A percentile compares a stretch with the other conserved stretches of the same genome.
These are phyloP conservation scores for Bergia puertoricense DNA, from an alignment of 92 coral and sea anemone genomes.

Conservation along the genomic window DNA sequence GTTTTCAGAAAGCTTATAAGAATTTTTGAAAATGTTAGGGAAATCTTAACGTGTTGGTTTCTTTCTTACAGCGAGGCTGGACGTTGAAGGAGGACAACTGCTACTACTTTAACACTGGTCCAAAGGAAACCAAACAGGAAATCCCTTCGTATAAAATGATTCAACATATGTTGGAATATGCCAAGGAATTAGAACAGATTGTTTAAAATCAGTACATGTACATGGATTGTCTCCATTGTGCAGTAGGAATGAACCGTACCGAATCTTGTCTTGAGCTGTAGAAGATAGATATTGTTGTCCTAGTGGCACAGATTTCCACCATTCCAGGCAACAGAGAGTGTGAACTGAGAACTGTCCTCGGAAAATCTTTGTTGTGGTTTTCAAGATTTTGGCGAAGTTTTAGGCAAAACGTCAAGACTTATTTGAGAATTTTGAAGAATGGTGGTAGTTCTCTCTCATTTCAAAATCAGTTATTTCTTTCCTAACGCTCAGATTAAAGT, in stretches of 20 bases:
- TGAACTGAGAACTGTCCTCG: too few relatives aligned
- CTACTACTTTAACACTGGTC: constrained; percentile 73
- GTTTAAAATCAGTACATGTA: constrained; percentile 52
- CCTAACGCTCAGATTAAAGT: too few relatives aligned
- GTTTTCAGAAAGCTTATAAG: neutral
- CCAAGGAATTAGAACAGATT: constrained; percentile 96
- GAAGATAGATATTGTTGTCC: neutral
- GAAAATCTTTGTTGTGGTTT: too few relatives aligned
- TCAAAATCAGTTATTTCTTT: too few relatives aligned
- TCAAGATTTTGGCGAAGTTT: too few relatives aligned
- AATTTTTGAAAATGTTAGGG: neutral
- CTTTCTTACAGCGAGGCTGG: constrained; percentile 86
- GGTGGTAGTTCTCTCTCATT: too few relatives aligned
- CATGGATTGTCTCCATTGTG: neutral
- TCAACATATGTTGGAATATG: constrained; percentile 97
- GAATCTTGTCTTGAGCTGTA: neutral
- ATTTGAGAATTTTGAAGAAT: too few relatives aligned
- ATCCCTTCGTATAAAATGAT: constrained; percentile 89
- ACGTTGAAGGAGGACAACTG: constrained; percentile 64
- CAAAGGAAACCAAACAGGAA: constrained; percentile 82
- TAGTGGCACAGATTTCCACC: too few relatives aligned
- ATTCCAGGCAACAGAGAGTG: too few relatives aligned
- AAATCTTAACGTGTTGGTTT: neutral
- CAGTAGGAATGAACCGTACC: neutral
- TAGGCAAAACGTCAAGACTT: too few relatives aligned